Conservation (phyloP, 2,113 vertebrate species). For the Solea senegalensis region DNA sequence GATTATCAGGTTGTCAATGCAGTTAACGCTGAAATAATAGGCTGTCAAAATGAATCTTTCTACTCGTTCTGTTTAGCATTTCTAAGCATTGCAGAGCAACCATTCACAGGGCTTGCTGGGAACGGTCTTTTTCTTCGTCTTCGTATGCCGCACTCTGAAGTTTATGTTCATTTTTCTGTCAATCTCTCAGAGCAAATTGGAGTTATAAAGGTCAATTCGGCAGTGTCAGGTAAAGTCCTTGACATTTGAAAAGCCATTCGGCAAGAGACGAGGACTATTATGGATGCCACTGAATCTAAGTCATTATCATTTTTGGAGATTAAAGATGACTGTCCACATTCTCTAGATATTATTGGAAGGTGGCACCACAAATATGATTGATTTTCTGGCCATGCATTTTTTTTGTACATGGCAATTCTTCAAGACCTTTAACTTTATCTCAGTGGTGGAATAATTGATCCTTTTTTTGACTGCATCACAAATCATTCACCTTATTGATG, state of each 20-base stretch:
- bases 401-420: constrained; percentile 30
- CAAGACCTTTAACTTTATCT: constrained; percentile 16
- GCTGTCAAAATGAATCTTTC: constrained; percentile 53
- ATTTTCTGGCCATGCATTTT: constrained; percentile 34
- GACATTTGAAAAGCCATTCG: constrained; percentile 82
- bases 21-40: constrained; percentile 68
- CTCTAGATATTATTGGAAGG: constrained; percentile 60
- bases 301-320: constrained; percentile 75
- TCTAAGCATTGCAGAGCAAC: constrained; percentile 50
- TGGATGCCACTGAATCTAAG: constrained; percentile 62
- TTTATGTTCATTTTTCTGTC: constrained; percentile 66
- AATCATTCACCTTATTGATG: constrained; percentile 35
- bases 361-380: constrained; percentile 46
- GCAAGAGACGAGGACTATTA: constrained; percentile 68
- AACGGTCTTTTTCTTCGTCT: constrained; percentile 27
- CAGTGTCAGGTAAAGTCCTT: constrained; percentile 79
- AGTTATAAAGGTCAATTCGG: constrained; percentile 76
- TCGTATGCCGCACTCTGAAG: constrained; percentile 26
- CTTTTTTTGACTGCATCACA: constrained; percentile 22
- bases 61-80: constrained; percentile 59
- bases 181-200: constrained; percentile 62
- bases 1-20: constrained; percentile 73
- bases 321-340: constrained; percentile 62
- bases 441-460: constrained; percentile 7
- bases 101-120: constrained; percentile 21